Evolutionary conservation across 2,888 invertebrate genomes (phyloP).

Genomic region (Cheilosia grossa): DNA sequence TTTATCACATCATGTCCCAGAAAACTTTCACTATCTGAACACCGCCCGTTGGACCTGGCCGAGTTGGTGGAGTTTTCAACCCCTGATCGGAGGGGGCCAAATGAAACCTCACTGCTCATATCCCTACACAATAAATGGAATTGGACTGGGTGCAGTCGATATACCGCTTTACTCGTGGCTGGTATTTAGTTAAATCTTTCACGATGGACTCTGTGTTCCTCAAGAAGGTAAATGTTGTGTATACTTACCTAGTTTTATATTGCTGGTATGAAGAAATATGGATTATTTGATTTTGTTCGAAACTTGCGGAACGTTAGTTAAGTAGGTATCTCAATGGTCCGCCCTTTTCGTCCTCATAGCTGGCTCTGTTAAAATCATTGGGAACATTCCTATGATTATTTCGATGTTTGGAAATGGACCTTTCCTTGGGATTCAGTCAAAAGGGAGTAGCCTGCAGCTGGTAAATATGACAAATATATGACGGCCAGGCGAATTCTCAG

Average conservation of each 20-base stretch:
- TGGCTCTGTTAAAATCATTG: no score
- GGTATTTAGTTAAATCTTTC: slow-evolving; percentile 12
- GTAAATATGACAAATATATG: no score
- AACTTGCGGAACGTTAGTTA: no score
- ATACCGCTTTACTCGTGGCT: slow-evolving; percentile 23
- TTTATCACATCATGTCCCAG: slow-evolving; percentile 46
- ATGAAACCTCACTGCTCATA: slow-evolving; percentile 5
- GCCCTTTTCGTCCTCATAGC: no score
- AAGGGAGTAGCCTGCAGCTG: no score
- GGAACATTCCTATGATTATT: no score
- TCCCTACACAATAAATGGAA: neutral
- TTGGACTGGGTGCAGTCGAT: slow-evolving; percentile 26
- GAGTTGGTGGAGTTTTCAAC: slow-evolving; percentile 20
- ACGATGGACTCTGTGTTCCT: neutral
- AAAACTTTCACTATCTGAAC: slow-evolving; percentile 68
- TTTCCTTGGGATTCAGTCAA: no score
- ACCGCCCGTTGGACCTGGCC: slow-evolving; percentile 20
- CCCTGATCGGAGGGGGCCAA: neutral
- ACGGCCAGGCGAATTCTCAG: no score
- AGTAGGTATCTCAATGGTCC: no score
- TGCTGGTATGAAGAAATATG: no score
- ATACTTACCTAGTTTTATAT: neutral
- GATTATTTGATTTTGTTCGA: no score
- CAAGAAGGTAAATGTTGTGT: slow-evolving; percentile 28
- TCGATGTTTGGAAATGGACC: no score